Evolutionary conservation across 2,888 invertebrate genomes (phyloP), one percentile per base, ranked within the genome.

Genomic region (Aleiodes leptofemur): DNA sequence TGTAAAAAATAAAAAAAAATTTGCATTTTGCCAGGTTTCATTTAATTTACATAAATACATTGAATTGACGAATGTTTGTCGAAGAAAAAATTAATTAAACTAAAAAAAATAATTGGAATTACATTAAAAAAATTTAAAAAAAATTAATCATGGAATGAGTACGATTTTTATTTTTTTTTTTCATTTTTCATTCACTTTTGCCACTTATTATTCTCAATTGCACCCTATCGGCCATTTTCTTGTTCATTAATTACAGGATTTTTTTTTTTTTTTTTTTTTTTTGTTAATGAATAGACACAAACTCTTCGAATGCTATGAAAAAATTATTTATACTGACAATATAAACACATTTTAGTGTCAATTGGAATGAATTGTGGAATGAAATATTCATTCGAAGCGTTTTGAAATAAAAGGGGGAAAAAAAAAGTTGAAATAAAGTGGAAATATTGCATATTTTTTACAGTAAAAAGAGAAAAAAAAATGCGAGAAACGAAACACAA

Each of bases 221-320:
- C 72, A 72, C 61, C 72, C 72, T 72, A 50, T 61, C 72, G 72
- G 72, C 72, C 72, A 50, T 72, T 51, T 23, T 31, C 48, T 51
- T 72, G 50, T 51, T 51, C 38, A 48, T 72, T 50, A 48, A 7
- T 50, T 9, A 51, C 14, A 48, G 34, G 51, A 48, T 48, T 29
- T 57, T 31, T 34, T 31, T 31, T n/a, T n/a, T n/a, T n/a, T n/a
- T n/a, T 48, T 29, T 57, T 31, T 34, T 6, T 34, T 34, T 34
- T 34, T 34, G 48, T 57, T 55, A 16, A 56, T 70, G 13, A 61
- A 34, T 61, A 16, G 61, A 61, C 38, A 61, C 38, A 38, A 56
- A 57, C 48, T 57, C 34, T 57, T 23, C 48, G 57, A 57, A 70
- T 57, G 48, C n/a, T 23, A 23, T 23, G 23, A 23, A 23, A 23